Evolutionary conservation across 2,113 vertebrate genomes (phyloP).

Genomic region (Melanerpes aurifrons): DNA sequence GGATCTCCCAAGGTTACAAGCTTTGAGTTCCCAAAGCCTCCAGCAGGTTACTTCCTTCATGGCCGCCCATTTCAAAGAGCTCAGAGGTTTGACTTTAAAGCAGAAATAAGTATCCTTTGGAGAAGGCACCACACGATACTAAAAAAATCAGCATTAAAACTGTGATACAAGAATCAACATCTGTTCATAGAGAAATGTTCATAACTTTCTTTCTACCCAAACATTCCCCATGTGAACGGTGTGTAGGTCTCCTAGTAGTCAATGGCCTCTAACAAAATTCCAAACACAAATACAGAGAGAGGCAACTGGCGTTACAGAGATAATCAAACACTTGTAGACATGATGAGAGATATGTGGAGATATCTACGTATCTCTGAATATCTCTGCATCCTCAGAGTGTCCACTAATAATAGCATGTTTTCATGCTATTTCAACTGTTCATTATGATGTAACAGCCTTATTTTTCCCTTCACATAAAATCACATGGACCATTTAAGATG

Average conservation of each 20-base stretch:
- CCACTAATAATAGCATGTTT: not conserved
- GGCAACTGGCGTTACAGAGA: not conserved
- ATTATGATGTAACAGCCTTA: not conserved
- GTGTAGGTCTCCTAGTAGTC: not conserved
- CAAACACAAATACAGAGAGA: not conserved
- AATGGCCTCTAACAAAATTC: not conserved
- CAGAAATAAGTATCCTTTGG: not conserved
- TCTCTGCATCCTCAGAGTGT: not conserved
- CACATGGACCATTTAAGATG: not conserved
- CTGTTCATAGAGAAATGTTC: not conserved
- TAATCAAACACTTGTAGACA: not conserved
- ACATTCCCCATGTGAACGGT: not conserved
- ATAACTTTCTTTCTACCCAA: not conserved
- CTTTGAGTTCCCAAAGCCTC: constrained; percentile 24
- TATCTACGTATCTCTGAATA: not conserved
- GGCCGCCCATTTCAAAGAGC: not conserved
- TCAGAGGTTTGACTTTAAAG: constrained; percentile 6
- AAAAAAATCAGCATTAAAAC: not conserved
- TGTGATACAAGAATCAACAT: not conserved
- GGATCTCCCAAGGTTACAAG: not conserved
- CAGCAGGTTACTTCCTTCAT: constrained; percentile 1
- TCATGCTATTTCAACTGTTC: not conserved
- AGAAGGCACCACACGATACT: not conserved
- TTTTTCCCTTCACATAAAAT: not conserved
- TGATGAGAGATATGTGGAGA: not conserved